Evolutionary conservation across 2,113 vertebrate genomes (phyloP).

Genomic region (Bungarus multicinctus): DNA sequence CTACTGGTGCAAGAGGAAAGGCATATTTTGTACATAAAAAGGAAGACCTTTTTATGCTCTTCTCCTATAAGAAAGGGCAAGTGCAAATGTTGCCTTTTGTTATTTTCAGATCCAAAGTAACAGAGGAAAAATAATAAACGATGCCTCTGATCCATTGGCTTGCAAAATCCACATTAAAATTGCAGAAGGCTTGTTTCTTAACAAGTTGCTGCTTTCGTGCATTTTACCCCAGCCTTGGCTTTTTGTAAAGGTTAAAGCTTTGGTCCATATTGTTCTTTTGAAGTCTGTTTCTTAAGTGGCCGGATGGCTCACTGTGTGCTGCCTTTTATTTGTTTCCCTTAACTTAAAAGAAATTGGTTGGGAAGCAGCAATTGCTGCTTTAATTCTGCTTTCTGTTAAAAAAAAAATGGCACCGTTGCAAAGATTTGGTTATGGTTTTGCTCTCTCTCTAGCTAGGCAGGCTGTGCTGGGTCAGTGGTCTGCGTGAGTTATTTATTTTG

Average conservation of each 20-base stretch:
- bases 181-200: not conserved
- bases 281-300: not conserved
- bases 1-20: not conserved
- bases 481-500: not conserved
- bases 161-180: not conserved
- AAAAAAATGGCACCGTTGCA: slow-evolving; percentile 30
- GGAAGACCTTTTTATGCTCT: not conserved
- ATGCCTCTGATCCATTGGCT: not conserved
- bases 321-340: not conserved
- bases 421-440: not conserved
- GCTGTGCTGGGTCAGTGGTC: not conserved
- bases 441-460: not conserved
- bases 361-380: slow-evolving; percentile 43
- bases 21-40: not conserved
- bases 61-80: not conserved
- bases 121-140: not conserved
- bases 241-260: not conserved
- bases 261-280: not conserved
- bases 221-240: not conserved
- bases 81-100: not conserved
- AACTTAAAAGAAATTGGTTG: not conserved
- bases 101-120: not conserved
- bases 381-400: slow-evolving; percentile 55
- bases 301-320: not conserved
- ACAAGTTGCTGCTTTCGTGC: not conserved